Conservation (phyloP, 2,797 vertebrate genomes). For the Gastrophryne carolinensis region DNA sequence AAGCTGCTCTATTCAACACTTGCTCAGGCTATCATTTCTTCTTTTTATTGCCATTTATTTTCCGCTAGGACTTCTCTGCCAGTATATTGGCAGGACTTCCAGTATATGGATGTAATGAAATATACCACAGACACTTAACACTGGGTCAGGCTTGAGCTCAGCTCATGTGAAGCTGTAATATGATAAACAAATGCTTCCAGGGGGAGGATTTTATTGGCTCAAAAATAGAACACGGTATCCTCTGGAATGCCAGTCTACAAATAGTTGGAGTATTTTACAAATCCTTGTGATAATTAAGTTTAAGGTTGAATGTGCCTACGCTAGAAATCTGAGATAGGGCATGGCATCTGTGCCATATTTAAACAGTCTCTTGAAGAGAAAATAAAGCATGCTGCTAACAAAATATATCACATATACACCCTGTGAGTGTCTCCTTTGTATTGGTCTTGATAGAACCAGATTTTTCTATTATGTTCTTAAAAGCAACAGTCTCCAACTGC, state of each 20-base stretch:
- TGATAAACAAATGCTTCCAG: slow-evolving; percentile 91
- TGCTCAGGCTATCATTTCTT: slow-evolving; percentile 89
- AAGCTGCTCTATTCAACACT: slow-evolving; percentile 85
- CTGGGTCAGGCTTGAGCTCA: slow-evolving; percentile 84
- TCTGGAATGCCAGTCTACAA: slow-evolving; percentile 59
- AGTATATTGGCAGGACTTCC: slow-evolving; percentile 97
- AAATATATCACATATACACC: background rate
- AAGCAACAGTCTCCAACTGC: too few species aligned
- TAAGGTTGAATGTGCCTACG: slow-evolving; percentile 62
- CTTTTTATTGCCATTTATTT: slow-evolving; percentile 99
- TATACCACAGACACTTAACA: slow-evolving; percentile 97
- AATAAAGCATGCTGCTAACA: slow-evolving; percentile 4
- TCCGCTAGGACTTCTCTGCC: slow-evolving; percentile 96
- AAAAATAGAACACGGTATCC: slow-evolving; percentile 69
- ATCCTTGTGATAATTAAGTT: slow-evolving; percentile 67
- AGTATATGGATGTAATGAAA: slow-evolving; percentile 97
- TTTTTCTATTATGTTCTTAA: too few species aligned
- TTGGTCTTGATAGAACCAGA: too few species aligned
- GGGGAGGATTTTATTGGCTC: slow-evolving; percentile 74
- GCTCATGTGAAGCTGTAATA: slow-evolving; percentile 89
- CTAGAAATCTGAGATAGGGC: slow-evolving; percentile 56
- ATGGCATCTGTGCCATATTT: slow-evolving; percentile 53
- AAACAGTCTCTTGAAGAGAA: slow-evolving; percentile 42
- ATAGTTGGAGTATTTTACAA: slow-evolving; percentile 64
- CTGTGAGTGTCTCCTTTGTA: too few species aligned